phyloP scores from a whole-genome alignment of 2,888 invertebrate genomes.

The Ypsolopha sequella region DNA sequence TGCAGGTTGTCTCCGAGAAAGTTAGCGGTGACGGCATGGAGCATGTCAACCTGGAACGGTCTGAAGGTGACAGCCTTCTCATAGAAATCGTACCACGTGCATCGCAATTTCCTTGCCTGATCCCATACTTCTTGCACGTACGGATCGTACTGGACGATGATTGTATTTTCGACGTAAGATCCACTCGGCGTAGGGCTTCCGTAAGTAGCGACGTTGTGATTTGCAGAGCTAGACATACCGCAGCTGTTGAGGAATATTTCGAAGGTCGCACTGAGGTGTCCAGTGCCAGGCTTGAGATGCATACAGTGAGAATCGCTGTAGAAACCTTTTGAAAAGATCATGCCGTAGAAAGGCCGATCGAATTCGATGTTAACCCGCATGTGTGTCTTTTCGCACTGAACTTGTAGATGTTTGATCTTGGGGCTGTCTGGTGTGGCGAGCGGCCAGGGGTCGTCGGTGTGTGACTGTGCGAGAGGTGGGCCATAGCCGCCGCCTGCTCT shows the following conservation, averaged over 20 bases:
- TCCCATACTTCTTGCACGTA: slow-evolving; percentile 97
- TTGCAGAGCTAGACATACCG: slow-evolving; percentile 94
- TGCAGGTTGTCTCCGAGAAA: slow-evolving; percentile 95
- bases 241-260: slow-evolving; percentile 95
- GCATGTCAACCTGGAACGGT: slow-evolving; percentile 96
- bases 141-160: slow-evolving; percentile 95
- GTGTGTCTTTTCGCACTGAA: slow-evolving; percentile 95
- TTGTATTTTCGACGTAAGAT: slow-evolving; percentile 94
- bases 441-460: slow-evolving; percentile 89
- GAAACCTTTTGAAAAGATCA: slow-evolving; percentile 96
- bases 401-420: slow-evolving; percentile 92
- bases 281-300: slow-evolving; percentile 91
- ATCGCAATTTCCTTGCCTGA: slow-evolving; percentile 90
- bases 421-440: slow-evolving; percentile 90
- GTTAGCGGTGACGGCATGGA: slow-evolving; percentile 95
- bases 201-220: slow-evolving; percentile 86
- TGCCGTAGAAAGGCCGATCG: slow-evolving; percentile 94
- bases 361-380: slow-evolving; percentile 97
- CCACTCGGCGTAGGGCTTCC: slow-evolving; percentile 92
- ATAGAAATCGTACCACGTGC: slow-evolving; percentile 97
- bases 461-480: slow-evolving; percentile 72
- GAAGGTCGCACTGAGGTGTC: slow-evolving; percentile 91
- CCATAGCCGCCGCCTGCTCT: slow-evolving; percentile 84
- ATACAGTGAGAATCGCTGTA: slow-evolving; percentile 94
- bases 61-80: slow-evolving; percentile 95